phyloP scores from a whole-genome alignment of 2,888 invertebrate genomes.

The Mactromeris polynyma region DNA sequence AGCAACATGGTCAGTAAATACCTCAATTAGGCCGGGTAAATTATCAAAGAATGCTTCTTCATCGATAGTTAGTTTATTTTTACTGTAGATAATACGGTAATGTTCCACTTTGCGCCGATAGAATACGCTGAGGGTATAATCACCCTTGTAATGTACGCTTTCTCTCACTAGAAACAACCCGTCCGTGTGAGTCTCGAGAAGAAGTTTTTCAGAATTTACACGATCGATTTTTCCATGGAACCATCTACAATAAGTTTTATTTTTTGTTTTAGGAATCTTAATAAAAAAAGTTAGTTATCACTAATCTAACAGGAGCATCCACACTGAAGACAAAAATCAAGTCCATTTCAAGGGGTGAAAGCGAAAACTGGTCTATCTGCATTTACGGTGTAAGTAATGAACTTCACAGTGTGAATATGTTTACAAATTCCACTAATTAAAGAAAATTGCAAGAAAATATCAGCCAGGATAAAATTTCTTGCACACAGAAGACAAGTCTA shows the following conservation, averaged over 20 bases:
- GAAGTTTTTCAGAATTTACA: constrained; percentile 96
- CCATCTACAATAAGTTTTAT: constrained; percentile 90
- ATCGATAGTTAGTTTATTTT: constrained; percentile 97
- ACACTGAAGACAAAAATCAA: background rate
- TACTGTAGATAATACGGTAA: constrained; percentile 94
- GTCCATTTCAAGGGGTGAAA: background rate
- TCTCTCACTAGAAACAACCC: constrained; percentile 98
- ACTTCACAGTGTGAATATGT: no score
- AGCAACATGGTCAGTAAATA: constrained; percentile 85
- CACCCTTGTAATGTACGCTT: constrained; percentile 99
- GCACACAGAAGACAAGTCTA: no score
- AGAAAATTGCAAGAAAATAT: no score
- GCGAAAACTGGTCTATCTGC: no score
- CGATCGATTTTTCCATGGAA: constrained; percentile 99
- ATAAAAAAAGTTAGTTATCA: background rate
- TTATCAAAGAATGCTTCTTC: constrained; percentile 99
- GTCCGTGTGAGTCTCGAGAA: constrained; percentile 90
- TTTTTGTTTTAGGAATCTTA: background rate
- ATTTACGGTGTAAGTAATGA: no score
- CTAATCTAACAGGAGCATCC: background rate
- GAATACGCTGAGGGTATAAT: constrained; percentile 98
- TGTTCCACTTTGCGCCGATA: constrained; percentile 97
- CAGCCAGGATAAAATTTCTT: no score
- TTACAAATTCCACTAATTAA: no score
- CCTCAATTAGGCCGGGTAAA: constrained; percentile 96